Conservation (phyloP, 2,113 vertebrate genomes). For the Peromyscus polionotus region DNA sequence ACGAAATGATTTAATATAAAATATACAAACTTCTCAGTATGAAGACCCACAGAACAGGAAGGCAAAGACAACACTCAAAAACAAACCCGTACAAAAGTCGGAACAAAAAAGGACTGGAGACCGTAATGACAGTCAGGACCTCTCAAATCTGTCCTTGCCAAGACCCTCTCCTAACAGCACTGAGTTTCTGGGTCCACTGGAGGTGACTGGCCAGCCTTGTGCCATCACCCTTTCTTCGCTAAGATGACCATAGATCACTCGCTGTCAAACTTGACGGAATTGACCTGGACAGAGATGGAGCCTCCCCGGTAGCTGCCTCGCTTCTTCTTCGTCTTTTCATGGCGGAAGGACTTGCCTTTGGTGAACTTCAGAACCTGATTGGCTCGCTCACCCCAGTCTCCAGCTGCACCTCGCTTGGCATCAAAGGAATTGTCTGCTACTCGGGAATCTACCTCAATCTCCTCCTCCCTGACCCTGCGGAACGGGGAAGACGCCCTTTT, state of each 20-base stretch:
- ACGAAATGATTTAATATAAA: slow-evolving; percentile 81
- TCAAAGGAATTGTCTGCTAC: slow-evolving; percentile 96
- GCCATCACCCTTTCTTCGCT: neutral
- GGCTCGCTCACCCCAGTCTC: slow-evolving; percentile 97
- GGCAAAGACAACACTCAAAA: slow-evolving; percentile 46
- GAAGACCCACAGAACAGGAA: slow-evolving; percentile 55
- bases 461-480: slow-evolving; percentile 94
- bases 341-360: slow-evolving; percentile 98
- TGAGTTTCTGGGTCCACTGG: neutral
- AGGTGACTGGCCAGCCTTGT: neutral
- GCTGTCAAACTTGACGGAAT: slow-evolving; percentile 98
- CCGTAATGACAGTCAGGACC: neutral
- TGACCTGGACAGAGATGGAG: slow-evolving; percentile 93
- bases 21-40: slow-evolving; percentile 74
- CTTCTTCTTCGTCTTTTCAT: slow-evolving; percentile 99
- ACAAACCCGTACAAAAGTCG: slow-evolving; percentile 59
- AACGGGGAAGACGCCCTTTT: slow-evolving; percentile 90
- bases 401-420: slow-evolving; percentile 93
- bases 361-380: slow-evolving; percentile 94
- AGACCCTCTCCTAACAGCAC: neutral
- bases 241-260: slow-evolving; percentile 88
- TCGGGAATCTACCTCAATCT: slow-evolving; percentile 93
- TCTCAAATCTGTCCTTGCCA: neutral
- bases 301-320: slow-evolving; percentile 97
- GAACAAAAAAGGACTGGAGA: slow-evolving; percentile 15